Base-by-base conservation (phyloP, 2,888 invertebrate genomes). In the Thelaira solivaga region DNA sequence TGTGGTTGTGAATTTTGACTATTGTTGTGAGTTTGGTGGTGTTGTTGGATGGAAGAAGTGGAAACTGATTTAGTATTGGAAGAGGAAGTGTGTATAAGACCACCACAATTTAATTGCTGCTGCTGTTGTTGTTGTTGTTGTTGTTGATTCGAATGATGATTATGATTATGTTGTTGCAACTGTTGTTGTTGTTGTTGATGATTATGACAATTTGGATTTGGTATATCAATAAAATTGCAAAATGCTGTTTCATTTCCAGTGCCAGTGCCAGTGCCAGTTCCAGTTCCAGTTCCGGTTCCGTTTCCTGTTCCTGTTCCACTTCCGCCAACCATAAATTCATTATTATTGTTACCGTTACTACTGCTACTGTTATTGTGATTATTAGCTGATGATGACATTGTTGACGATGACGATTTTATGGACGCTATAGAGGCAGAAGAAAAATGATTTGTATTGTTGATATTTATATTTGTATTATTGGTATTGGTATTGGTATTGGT, bases 51-150 rank as follows among this genome's bases (percentile, higher is more conserved):
- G 86, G 86, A 86, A 85, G 86, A 86, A 85, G 85, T 86, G 85
- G 86, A 85, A 86, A 86, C 83, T 84, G 86, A 86, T 86, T 85
- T 86, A 84, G 85, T 85, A 83, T 82, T 86, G 86, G 86, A 86
- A 82, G 82, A 79, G 72, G 83, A 82, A 75, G 83, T 77, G 76
- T 82, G 77, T 74, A 76, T 73, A 64, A 76, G 49, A 61, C 71
- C 69, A 74, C 76, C 72, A 73, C 80, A 81, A 61, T 76, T 62
- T 39, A 73, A 26, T 74, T 81, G 75, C 71, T 81, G 64, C 74
- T 82, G 76, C 55, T 76, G 71, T 53, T 82, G 74, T 74, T 68
- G 61, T 57, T 81, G 62, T 51, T 81, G 73, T 16, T 80, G 74
- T 43, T 59, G 43, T 18, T 68, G 53, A 13, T 65, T 41, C 59